Evolutionary conservation across 2,888 invertebrate genomes (phyloP), one percentile per base, ranked within the genome.

Genomic region (Euzetes globulus): DNA sequence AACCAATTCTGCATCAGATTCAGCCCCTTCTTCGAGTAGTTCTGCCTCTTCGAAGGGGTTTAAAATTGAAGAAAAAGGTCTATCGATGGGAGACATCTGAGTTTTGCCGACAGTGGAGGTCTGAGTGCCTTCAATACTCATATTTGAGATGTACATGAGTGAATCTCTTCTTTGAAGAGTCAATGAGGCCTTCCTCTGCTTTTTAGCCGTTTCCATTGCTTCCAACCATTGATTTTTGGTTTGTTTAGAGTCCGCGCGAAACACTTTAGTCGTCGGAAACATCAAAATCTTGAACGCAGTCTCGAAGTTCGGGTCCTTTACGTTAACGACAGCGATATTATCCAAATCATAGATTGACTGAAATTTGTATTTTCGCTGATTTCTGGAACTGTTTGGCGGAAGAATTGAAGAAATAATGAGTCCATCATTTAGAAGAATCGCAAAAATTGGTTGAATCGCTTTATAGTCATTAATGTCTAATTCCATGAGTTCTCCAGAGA

Each of bases 241-340:
- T 79, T 89, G 85, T 81, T 89, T 87, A 79, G 90, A 90, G 77
- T 91, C 89, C 80, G 94, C 93, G 81, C 94, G 93, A 83, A 94
- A 94, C 70, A 94, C 90, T 81, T 93, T 88, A 0, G 94, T 91
- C 79, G 94, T 94, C 27, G 96, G 95, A 81, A 95, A 95, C 72
- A 93, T 94, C 78, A 97, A 85, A 13, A 97, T 88, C 84, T 97
- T 97, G 81, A 97, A 94, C 5, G 94, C 93, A 83, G 94, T 89
- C 82, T 93, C 94, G 0, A 94, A 89, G 77, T 89, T 91, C 27
- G 74, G 25, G 45, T 78, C 78, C 75, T 78, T 78, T 13, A 96
- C 93, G 83, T 97, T 97, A 0, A 97, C 94, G 33, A 96, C 91
- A 27, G 95, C 96, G 79, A 96, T 85, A 82, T 90, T 92, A 81